Evolutionary conservation across 2,113 vertebrate genomes (phyloP), one percentile per base, ranked within the genome.

Genomic region (Anolis sagrei): DNA sequence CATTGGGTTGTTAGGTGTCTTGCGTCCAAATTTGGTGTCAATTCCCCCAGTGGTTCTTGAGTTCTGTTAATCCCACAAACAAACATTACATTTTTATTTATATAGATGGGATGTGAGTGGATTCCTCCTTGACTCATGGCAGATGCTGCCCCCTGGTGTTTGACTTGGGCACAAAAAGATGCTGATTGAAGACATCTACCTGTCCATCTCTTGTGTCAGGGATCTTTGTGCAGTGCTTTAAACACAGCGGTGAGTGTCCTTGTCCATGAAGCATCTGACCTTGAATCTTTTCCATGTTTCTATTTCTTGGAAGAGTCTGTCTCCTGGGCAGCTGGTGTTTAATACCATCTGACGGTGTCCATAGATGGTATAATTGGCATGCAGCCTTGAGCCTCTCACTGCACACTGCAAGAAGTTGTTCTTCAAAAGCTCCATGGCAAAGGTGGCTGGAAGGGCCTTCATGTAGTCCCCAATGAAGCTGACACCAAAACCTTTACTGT

Each of bases 381-480:
- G 36, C 66, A 99, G 87, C 14, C 92, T 54, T 0, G 96, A 95
- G 0, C 93, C 91, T 0, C 51, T 86, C 1, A 97, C 79, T 0
- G 97, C 97, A 0, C 98, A 99, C 7, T 91, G 80, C 0, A 97
- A 90, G 70, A 99, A 92, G 44, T 58, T 7, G 0, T 97, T 95
- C 16, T 96, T 94, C 87, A 98, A 96, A n/a, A 97, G 85, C 11
- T 84, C 85, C 90, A 98, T 91, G 2, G 93, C 75, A 0, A 92
- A 87, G 0, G 91, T 23, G 0, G 95, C 91, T 0, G 98, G 98
- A 25, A 97, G 91, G 0, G 21, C 39, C 18, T 62, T 2, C 0
- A 83, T 95, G 92, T 97, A 99, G 94, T 98, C 91, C 1, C 98
- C 98, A 0, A 99, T 96, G 77, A 98, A 96, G 79, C 97, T 91